Conservation (phyloP, 30 jellyfish, hydroid and myxozoan genomes). For the Haliclystus octoradiatus region DNA sequence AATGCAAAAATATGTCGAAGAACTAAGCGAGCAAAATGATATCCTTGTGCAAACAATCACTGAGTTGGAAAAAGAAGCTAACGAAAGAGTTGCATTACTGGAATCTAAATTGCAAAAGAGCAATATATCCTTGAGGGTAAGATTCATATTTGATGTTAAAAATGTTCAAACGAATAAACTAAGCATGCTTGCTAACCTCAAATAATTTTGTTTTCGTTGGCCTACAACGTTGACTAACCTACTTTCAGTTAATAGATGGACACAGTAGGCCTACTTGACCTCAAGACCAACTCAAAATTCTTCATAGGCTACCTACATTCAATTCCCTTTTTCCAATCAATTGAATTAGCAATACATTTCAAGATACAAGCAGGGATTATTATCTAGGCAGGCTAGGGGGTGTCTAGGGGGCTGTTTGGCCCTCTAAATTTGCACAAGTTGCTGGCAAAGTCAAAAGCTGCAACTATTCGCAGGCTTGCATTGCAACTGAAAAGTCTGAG, state of each 20-base stretch:
- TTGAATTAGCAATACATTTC: no score
- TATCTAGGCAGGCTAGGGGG: no score
- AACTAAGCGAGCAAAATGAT: conserved; percentile 89
- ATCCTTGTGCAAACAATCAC: conserved; percentile 81
- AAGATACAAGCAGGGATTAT: no score
- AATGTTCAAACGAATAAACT: not conserved
- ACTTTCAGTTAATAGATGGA: no score
- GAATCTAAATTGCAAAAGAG: conserved; percentile 51
- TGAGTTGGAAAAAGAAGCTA: conserved; percentile 83
- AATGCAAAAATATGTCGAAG: conserved; percentile 65
- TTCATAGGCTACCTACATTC: not conserved
- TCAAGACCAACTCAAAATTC: not conserved
- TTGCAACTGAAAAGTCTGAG: no score
- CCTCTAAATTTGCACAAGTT: no score
- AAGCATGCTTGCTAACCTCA: not conserved
- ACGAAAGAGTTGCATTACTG: conserved; percentile 44
- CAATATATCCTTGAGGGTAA: conserved; percentile 31
- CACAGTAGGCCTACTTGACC: not conserved
- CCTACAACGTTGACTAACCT: not conserved
- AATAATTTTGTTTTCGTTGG: not conserved
- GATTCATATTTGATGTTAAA: not conserved
- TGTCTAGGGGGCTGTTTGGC: no score
- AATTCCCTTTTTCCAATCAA: no score
- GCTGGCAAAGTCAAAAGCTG: no score
- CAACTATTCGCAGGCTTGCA: no score